These are phyloP conservation scores for Champsocephalus esox DNA, from an alignment of 2,797 vertebrate species.

Conservation along the genomic window DNA sequence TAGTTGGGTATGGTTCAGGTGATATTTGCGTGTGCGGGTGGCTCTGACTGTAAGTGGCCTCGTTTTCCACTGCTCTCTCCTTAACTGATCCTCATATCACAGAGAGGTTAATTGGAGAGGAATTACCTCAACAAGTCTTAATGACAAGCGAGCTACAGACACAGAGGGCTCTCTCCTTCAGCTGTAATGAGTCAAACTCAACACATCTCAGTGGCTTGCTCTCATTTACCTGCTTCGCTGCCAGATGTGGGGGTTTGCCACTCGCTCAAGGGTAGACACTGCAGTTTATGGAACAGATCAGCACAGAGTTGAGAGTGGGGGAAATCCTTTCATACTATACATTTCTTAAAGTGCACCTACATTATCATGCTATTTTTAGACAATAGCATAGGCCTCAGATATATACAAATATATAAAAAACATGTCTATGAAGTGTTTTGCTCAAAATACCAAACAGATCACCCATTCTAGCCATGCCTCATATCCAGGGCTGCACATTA, in stretches of 20 bases:
- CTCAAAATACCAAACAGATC: no score
- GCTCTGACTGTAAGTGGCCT: slow-evolving; percentile 51
- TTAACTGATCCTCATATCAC: slow-evolving; percentile 73
- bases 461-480: no score
- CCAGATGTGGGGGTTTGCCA: slow-evolving; percentile 22
- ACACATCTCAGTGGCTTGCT: slow-evolving; percentile 46
- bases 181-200: slow-evolving; percentile 65
- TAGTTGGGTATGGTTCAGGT: slow-evolving; percentile 40
- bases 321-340: no score
- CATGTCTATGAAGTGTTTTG: no score
- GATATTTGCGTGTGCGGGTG: slow-evolving; percentile 42
- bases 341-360: no score
- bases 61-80: slow-evolving; percentile 46
- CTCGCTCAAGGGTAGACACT: slow-evolving; percentile 1
- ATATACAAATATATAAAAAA: no score
- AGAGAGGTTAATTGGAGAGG: slow-evolving; percentile 74
- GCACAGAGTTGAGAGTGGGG: no score
- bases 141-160: slow-evolving; percentile 67
- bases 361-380: no score
- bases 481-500: no score
- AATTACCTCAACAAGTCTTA: slow-evolving; percentile 79
- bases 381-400: no score
- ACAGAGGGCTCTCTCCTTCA: slow-evolving; percentile 62
- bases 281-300: background rate
- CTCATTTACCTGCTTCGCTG: slow-evolving; percentile 54